Base-by-base conservation (phyloP, 1,140 invertebrate species). In the Ceratoteleas bidentatus region DNA sequence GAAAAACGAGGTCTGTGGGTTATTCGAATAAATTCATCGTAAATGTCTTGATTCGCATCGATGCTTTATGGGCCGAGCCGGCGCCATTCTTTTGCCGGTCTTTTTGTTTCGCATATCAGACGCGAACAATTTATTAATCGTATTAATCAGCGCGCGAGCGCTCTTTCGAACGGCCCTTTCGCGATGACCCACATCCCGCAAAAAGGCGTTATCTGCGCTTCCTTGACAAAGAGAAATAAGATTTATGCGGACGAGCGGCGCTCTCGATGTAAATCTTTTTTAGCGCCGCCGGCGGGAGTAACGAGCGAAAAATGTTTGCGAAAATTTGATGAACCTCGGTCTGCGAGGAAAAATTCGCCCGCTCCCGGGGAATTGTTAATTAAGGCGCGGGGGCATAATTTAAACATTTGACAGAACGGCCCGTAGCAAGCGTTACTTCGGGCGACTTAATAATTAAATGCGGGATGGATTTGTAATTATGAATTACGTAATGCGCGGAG, bases 21-120 rank as follows among this genome's bases (percentile, higher is more conserved):
- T 68, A 72, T 69, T 53, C 70, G 70, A 75, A 78, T 83, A 83
- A 83, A 78, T 78, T 83, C 74, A 78, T 77, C 74, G 68, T 69
- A 32, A 64, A 66, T 43, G 69, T 83, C 80, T 83, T 83, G 74
- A 78, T 72, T 77, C 73, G 62, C 69, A 64, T 75, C 65, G 70
- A 69, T 81, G 70, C 58, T 75, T 75, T 70, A 65, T 70, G 40
- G 9, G 9, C 49, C 36, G 0, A 6, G 45, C 11, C 16, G 7
- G 10, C 14, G 13, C 8, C 50, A 5, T 47, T 47, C 53, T 76
- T 61, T 57, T 61, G 36, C 36, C 34, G 33, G 60, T 40, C 68
- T 79, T 79, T 72, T 72, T 72, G 54, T 79, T 72, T 79, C 54
- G 76, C 68, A 38, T 70, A 78, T 78, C 75, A 70, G 60, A 62